These are phyloP conservation scores for Eupithecia insigniata DNA, from an alignment of 2,888 invertebrate genomes.

Conservation along the genomic window DNA sequence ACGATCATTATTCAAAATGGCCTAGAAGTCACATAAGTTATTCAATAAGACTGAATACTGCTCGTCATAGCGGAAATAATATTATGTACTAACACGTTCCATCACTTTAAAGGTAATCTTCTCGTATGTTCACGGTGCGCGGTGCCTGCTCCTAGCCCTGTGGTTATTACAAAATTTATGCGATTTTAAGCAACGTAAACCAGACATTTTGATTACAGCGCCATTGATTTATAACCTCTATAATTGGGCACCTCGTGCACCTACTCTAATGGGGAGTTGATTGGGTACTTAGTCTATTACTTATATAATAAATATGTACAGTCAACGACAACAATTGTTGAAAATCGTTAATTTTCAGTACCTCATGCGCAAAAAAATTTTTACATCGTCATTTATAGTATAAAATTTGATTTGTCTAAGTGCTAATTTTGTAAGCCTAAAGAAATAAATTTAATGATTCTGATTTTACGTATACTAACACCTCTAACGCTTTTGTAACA, in stretches of 20 bases:
- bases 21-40: neutral
- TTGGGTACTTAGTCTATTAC: neutral
- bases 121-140: neutral
- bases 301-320: neutral
- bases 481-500: neutral
- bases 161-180: conserved; percentile 37
- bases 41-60: neutral
- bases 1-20: neutral
- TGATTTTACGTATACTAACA: no score
- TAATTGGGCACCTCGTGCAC: conserved; percentile 8
- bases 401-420: no score
- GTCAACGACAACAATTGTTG: neutral
- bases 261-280: neutral
- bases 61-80: neutral
- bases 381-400: no score
- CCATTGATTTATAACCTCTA: conserved; percentile 14
- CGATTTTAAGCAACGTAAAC: conserved; percentile 34
- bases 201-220: conserved; percentile 34
- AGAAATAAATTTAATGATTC: no score
- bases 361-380: no score
- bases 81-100: neutral
- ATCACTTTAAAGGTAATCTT: neutral
- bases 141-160: conserved; percentile 19
- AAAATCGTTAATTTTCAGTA: neutral
- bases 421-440: no score